Evolutionary conservation across 2,888 invertebrate species (phyloP).

Genomic region (Helobdella robusta): DNA sequence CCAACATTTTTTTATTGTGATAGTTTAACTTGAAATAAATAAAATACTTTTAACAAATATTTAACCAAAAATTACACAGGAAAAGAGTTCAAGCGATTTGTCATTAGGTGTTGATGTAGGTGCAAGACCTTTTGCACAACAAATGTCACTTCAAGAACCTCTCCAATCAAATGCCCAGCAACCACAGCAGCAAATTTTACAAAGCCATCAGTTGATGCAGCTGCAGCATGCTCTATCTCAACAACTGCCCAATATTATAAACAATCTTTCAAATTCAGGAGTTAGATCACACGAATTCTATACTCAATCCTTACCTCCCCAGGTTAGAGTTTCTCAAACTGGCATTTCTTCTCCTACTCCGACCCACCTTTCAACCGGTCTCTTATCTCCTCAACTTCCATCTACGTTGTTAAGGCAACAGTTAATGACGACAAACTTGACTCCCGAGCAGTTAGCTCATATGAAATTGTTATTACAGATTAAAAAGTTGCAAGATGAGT

Average conservation of each 20-base stretch:
- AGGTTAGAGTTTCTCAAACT: conserved; percentile 11
- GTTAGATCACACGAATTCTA: conserved; percentile 19
- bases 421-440: neutral
- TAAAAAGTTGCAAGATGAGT: conserved; percentile 21
- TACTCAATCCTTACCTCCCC: conserved; percentile 21
- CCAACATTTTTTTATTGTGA: no score
- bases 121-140: no score
- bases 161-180: no score
- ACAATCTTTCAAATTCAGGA: neutral
- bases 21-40: no score
- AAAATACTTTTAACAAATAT: no score
- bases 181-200: no score
- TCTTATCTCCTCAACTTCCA: conserved; percentile 22
- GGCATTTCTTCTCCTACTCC: conserved; percentile 9
- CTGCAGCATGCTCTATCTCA: neutral
- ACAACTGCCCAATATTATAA: conserved; percentile 14
- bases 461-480: conserved; percentile 15
- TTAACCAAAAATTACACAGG: no score
- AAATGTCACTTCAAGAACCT: no score
- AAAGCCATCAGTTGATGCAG: conserved; percentile 2
- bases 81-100: no score
- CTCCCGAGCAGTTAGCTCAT: neutral
- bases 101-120: no score
- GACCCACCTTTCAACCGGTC: neutral
- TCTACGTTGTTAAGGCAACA: neutral